Percentiles rank a stretch among this genome's conserved stretches.
Conservation (phyloP, 2,113 vertebrate species). For the Labeo catla region DNA sequence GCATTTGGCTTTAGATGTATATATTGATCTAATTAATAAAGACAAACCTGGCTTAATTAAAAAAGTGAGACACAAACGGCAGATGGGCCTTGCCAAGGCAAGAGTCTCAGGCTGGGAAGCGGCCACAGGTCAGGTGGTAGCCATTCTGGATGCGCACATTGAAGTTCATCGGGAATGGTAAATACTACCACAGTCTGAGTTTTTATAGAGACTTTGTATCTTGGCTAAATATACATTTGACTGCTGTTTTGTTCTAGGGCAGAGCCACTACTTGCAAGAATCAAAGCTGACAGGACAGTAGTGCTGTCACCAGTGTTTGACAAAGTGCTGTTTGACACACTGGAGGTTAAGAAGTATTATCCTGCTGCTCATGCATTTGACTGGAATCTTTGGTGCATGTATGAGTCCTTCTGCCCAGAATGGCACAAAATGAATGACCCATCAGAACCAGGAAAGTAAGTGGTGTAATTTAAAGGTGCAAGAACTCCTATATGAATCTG, state of each 20-base stretch:
- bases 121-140: slow-evolving; percentile 76
- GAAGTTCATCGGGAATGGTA: slow-evolving; percentile 79
- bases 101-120: slow-evolving; percentile 73
- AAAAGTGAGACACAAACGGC: slow-evolving; percentile 67
- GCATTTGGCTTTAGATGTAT: slow-evolving; percentile 64
- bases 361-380: slow-evolving; percentile 66
- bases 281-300: slow-evolving; percentile 72
- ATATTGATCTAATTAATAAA: slow-evolving; percentile 62
- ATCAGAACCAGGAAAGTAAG: slow-evolving; percentile 73
- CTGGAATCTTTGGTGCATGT: slow-evolving; percentile 76
- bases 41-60: slow-evolving; percentile 65
- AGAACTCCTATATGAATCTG: too few species aligned
- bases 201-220: rapidly evolving
- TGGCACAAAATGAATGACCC: slow-evolving; percentile 70
- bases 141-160: slow-evolving; percentile 81
- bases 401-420: slow-evolving; percentile 71
- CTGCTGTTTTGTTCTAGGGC: slow-evolving; percentile 63
- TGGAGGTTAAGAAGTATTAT: slow-evolving; percentile 34
- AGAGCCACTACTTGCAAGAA: slow-evolving; percentile 73
- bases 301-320: slow-evolving; percentile 76
- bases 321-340: slow-evolving; percentile 67
- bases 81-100: slow-evolving; percentile 77
- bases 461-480: neutral
- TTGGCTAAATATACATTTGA: neutral
- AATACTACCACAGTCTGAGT: neutral